Evolutionary conservation across 2,888 invertebrate genomes (phyloP).

Genomic region (Leptinotarsa juncta): DNA sequence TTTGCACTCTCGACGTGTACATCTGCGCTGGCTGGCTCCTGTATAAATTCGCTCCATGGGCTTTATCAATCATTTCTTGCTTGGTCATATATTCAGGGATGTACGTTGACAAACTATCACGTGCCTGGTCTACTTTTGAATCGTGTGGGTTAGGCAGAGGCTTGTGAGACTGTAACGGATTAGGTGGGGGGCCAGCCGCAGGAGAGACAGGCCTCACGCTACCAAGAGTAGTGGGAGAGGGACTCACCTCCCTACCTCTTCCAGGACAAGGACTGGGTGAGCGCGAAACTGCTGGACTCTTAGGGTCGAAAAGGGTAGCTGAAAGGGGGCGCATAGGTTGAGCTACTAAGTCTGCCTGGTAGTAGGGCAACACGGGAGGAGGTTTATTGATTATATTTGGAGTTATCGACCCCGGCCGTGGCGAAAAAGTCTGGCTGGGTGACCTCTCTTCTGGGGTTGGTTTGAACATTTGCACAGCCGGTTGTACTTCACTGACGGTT

Average conservation of each 20-base stretch:
- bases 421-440: constrained; percentile 68
- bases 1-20: constrained; percentile 46
- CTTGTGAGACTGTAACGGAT: constrained; percentile 68
- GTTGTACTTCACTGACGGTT: constrained; percentile 60
- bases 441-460: constrained; percentile 71
- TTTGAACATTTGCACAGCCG: constrained; percentile 69
- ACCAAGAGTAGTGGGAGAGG: constrained; percentile 57
- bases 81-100: constrained; percentile 60
- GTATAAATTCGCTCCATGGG: constrained; percentile 45
- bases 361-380: constrained; percentile 80
- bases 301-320: constrained; percentile 72
- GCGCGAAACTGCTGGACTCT: constrained; percentile 71
- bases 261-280: constrained; percentile 74
- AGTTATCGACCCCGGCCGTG: constrained; percentile 72
- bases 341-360: constrained; percentile 82
- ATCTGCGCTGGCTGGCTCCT: constrained; percentile 37
- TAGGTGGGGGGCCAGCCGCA: constrained; percentile 78
- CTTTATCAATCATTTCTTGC: constrained; percentile 51
- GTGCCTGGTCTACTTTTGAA: constrained; percentile 55
- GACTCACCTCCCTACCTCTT: constrained; percentile 57
- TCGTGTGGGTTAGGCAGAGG: constrained; percentile 56
- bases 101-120: constrained; percentile 55
- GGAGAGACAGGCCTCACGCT: constrained; percentile 73
- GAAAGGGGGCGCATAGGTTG: constrained; percentile 73
- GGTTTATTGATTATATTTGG: constrained; percentile 81